A percentile compares a stretch with the other conserved stretches of the same genome.
Conservation (phyloP, 2,888 invertebrate species). For the Timandra comae region DNA sequence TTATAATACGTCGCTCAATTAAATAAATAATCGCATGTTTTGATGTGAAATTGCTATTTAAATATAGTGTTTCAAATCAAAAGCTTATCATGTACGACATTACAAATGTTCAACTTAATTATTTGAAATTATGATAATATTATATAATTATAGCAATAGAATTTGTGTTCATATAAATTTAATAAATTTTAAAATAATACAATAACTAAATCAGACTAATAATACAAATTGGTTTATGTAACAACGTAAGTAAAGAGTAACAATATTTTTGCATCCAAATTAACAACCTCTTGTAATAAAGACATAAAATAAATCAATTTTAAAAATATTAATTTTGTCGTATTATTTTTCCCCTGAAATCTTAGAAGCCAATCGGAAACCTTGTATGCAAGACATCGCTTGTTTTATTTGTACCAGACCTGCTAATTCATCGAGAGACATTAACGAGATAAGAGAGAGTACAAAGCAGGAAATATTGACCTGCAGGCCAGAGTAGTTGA, state of each 20-base stretch:
- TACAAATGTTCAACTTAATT: too few species aligned
- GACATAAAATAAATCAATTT: slow-evolving; percentile 54
- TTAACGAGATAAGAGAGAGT: too few species aligned
- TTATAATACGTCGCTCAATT: background rate
- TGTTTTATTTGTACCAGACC: too few species aligned
- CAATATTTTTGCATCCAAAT: slow-evolving; percentile 66
- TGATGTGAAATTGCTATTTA: slow-evolving; percentile 3
- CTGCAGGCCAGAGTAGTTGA: too few species aligned
- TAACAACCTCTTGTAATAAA: slow-evolving; percentile 54
- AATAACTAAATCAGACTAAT: slow-evolving; percentile 15
- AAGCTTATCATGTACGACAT: slow-evolving; percentile 2
- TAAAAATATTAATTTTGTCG: slow-evolving; percentile 23
- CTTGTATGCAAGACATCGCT: too few species aligned
- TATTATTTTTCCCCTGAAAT: too few species aligned
- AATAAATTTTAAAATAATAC: slow-evolving; percentile 14
- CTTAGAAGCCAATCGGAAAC: too few species aligned
- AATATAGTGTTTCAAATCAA: slow-evolving; percentile 1
- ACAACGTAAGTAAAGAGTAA: slow-evolving; percentile 31
- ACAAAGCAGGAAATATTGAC: too few species aligned
- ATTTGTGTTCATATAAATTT: slow-evolving; percentile 6
- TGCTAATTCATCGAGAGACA: too few species aligned
- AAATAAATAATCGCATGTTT: background rate
- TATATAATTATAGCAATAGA: slow-evolving; percentile 8
- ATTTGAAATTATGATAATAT: slow-evolving; percentile 7
- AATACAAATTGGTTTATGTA: slow-evolving; percentile 15